Base-by-base conservation (phyloP, 2,888 invertebrate genomes). In the Polia nebulosa region DNA sequence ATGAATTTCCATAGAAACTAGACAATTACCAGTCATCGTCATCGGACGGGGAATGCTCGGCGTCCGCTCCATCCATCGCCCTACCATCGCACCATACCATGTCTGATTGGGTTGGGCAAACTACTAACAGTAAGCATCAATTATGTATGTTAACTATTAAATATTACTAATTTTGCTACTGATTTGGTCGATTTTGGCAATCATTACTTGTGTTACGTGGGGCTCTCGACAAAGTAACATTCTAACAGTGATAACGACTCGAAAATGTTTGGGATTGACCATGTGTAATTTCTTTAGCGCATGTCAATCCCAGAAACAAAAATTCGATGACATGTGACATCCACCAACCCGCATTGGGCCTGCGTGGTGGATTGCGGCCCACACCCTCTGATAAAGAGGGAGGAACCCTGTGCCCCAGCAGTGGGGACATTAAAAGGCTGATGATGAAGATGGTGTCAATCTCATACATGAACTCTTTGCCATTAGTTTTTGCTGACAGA, bases 61-160 rank as follows among this genome's bases (percentile, higher is more conserved):
- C 97, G 76, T 96, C 96, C 53, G 96, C 96, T 80, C 97, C 97
- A 20, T 96, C 96, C 69, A 95, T 96, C 85, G 96, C 95, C 65
- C 93, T 95, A 80, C 95, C 95, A 72, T 96, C 95, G 81, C 96
- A 96, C 87, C 96, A 96, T 87, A 95, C 94, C 87, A 95, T 98
- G 85, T 97, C 98, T 52, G 98, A 98, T 93, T 98, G 98, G 98
- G 97, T 98, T 93, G 98, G 98, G 71, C 97, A 98, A 76, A 98
- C 98, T 52, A 98, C 98, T 84, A 98, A 98, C 92, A 98, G 98
- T 96, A 96, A 95, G 92, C 87, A 89, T 86, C 77, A 72, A 81
- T 85, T 83, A 74, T 61, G 74, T 75, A 73, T 79, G 75, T 81
- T 80, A 72, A 73, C 61, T 59, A 64, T 68, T 49, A 39, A 65